phyloP scores from a whole-genome alignment of 2,888 invertebrate species.

The Callyntrura guangdongensis region DNA sequence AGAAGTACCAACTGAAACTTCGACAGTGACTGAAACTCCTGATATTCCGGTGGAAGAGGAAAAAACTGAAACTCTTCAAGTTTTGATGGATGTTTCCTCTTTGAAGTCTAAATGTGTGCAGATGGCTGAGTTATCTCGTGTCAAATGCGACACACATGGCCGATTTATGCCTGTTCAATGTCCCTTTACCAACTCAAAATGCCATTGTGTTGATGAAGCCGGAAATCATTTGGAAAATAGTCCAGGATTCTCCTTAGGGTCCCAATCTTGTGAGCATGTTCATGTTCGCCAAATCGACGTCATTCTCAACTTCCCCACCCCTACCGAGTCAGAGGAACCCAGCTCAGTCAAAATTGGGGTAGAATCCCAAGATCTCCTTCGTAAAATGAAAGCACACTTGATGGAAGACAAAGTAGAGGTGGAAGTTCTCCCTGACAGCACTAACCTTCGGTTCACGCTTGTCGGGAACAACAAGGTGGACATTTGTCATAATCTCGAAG shows the following conservation, averaged over 20 bases:
- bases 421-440: slow-evolving; percentile 87
- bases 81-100: slow-evolving; percentile 42
- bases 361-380: slow-evolving; percentile 82
- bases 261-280: slow-evolving; percentile 89
- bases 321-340: slow-evolving; percentile 44
- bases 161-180: slow-evolving; percentile 65
- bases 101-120: slow-evolving; percentile 62
- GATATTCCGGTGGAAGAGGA: slow-evolving; percentile 26
- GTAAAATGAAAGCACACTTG: slow-evolving; percentile 77
- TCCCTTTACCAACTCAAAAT: slow-evolving; percentile 85
- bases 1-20: slow-evolving; percentile 20
- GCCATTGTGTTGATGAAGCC: slow-evolving; percentile 96
- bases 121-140: slow-evolving; percentile 47
- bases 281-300: slow-evolving; percentile 92
- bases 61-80: slow-evolving; percentile 31
- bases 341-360: slow-evolving; percentile 82
- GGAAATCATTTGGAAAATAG: slow-evolving; percentile 88
- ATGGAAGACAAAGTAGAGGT: slow-evolving; percentile 86
- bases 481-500: slow-evolving; percentile 92
- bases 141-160: slow-evolving; percentile 62
- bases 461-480: slow-evolving; percentile 92
- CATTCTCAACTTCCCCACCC: slow-evolving; percentile 89
- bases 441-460: slow-evolving; percentile 88
- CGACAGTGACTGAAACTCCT: slow-evolving; percentile 41
- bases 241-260: slow-evolving; percentile 88